Percentiles rank a stretch among this genome's conserved stretches.
phyloP scores from a whole-genome alignment of 2,888 invertebrate genomes.

The Ectemnius continuus region DNA sequence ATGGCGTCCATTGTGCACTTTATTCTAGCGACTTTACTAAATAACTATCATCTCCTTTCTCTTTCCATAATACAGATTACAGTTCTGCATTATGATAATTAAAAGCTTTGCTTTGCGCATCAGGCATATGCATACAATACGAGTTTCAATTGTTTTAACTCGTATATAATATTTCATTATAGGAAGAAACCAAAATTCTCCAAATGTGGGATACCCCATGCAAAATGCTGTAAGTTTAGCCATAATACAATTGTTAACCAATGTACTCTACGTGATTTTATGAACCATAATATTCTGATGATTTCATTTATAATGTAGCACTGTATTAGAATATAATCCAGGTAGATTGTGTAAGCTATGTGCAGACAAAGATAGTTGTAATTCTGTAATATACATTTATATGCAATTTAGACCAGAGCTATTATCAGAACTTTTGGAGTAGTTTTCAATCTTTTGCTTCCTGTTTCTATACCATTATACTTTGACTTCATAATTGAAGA shows the following conservation, averaged over 20 bases:
- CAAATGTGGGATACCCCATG: slow-evolving; percentile 39
- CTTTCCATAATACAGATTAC: background rate
- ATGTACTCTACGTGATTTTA: background rate
- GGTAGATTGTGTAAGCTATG: background rate
- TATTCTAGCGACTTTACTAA: slow-evolving; percentile 13
- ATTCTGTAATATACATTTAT: background rate
- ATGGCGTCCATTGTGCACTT: slow-evolving; percentile 45
- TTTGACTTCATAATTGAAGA: background rate
- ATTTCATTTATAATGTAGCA: slow-evolving; percentile 6
- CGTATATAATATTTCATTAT: slow-evolving; percentile 24
- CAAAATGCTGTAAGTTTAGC: slow-evolving; percentile 49
- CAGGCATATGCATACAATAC: no score
- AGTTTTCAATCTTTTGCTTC: background rate
- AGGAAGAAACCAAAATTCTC: slow-evolving; percentile 49
- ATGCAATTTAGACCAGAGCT: background rate
- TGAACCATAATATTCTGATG: slow-evolving; percentile 12
- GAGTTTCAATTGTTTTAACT: background rate
- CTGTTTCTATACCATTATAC: background rate
- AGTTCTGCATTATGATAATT: background rate
- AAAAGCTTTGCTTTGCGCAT: background rate
- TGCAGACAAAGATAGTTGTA: background rate
- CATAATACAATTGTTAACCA: slow-evolving; percentile 1
- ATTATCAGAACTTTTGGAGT: background rate
- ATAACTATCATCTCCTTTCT: background rate
- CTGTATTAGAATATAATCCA: background rate